Evolutionary conservation across 2,888 invertebrate species (phyloP).

Genomic region (Ichneumoninae sp.): DNA sequence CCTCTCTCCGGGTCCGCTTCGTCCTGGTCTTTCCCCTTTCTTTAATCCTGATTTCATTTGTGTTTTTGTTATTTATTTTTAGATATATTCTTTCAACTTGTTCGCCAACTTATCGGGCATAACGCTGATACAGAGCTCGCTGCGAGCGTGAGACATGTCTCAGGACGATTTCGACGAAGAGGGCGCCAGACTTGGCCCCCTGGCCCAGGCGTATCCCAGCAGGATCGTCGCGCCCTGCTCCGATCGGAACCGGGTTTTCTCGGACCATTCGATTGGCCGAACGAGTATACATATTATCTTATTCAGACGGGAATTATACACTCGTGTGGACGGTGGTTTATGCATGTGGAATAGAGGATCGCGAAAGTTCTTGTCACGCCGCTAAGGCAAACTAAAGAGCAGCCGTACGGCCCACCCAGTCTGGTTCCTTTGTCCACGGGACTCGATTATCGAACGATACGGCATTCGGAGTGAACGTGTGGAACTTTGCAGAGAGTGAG

Average conservation of each 20-base stretch:
- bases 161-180: conserved; percentile 41
- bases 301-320: conserved; percentile 9
- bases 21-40: conserved; percentile 24
- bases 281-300: conserved; percentile 46
- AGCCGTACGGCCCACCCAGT: conserved; percentile 13
- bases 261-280: conserved; percentile 47
- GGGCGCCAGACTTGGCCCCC: conserved; percentile 7
- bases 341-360: conserved; percentile 25
- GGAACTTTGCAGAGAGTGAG: neutral
- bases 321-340: neutral
- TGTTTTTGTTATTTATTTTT: conserved; percentile 5
- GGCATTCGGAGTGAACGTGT: neutral
- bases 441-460: conserved; percentile 12
- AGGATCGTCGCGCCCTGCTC: conserved; percentile 16
- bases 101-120: conserved; percentile 54
- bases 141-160: conserved; percentile 16
- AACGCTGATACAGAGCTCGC: conserved; percentile 45
- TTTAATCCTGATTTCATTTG: conserved; percentile 54
- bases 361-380: conserved; percentile 37
- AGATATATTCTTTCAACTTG: conserved; percentile 37
- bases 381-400: neutral
- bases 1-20: neutral
- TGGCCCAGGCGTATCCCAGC: conserved; percentile 4
- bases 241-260: conserved; percentile 27
- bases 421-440: neutral